phyloP scores from a whole-genome alignment of 2,888 invertebrate species.

The Torymus auratus region DNA sequence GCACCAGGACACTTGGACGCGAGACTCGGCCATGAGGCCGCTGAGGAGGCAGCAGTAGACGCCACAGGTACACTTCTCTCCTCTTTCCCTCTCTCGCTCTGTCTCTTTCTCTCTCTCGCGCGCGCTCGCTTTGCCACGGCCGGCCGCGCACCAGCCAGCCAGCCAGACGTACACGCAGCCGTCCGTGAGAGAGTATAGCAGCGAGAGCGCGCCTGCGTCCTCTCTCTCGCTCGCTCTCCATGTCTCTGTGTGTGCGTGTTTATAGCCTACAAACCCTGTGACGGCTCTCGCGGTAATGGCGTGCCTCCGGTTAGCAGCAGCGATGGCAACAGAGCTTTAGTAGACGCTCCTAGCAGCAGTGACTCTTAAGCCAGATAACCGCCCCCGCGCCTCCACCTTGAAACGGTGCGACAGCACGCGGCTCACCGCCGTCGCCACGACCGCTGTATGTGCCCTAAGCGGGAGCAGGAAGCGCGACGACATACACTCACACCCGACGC shows the following conservation, averaged over 20 bases:
- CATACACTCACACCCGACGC: background rate
- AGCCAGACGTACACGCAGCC: background rate
- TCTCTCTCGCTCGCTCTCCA: slow-evolving; percentile 32
- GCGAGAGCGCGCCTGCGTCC: slow-evolving; percentile 63
- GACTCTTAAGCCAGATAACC: background rate
- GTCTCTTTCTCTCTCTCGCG: slow-evolving; percentile 3
- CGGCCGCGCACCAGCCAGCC: slow-evolving; percentile 32
- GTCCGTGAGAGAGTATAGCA: background rate
- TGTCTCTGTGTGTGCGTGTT: slow-evolving; percentile 68
- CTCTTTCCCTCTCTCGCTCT: background rate
- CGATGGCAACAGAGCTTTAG: slow-evolving; percentile 30
- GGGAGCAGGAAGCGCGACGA: background rate
- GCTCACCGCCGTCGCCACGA: slow-evolving; percentile 11
- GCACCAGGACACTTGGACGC: slow-evolving; percentile 66
- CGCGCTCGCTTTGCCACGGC: slow-evolving; percentile 15
- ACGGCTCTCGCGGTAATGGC: slow-evolving; percentile 69
- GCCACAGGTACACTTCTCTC: slow-evolving; percentile 61
- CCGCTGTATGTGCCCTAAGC: background rate
- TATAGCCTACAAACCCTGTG: slow-evolving; percentile 72
- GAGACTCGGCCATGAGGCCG: slow-evolving; percentile 69
- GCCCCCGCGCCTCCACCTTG: slow-evolving; percentile 59
- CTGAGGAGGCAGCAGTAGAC: slow-evolving; percentile 70
- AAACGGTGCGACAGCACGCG: background rate
- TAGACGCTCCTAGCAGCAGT: background rate
- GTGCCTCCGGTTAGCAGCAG: slow-evolving; percentile 67